These are phyloP conservation scores for Symphodus melops DNA, from an alignment of 2,113 vertebrate species.

Conservation along the genomic window DNA sequence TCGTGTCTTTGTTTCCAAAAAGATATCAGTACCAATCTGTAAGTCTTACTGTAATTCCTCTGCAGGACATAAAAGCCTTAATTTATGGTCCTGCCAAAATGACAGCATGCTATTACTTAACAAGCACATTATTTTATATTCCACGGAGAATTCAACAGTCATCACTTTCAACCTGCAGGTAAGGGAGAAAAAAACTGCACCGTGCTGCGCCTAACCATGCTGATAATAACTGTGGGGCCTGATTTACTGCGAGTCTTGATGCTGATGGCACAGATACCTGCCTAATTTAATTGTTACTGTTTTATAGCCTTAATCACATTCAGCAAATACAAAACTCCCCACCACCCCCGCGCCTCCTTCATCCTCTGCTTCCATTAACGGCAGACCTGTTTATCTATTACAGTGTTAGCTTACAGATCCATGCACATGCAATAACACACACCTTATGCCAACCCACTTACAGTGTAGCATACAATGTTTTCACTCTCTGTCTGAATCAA, in stretches of 20 bases:
- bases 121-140: constrained; percentile 42
- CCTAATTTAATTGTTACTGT: constrained; percentile 69
- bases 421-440: neutral
- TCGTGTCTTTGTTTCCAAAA: neutral
- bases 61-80: constrained; percentile 3
- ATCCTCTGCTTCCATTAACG: constrained; percentile 50
- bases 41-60: neutral
- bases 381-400: constrained; percentile 53
- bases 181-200: constrained; percentile 22
- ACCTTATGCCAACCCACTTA: constrained; percentile 3
- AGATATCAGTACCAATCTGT: neutral
- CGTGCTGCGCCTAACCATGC: constrained; percentile 64
- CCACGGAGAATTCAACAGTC: constrained; percentile 38
- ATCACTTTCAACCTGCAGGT: constrained; percentile 51
- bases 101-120: constrained; percentile 15
- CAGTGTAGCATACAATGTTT: constrained; percentile 11
- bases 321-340: constrained; percentile 56
- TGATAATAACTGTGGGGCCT: constrained; percentile 62
- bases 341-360: constrained; percentile 28
- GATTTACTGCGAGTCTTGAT: constrained; percentile 60
- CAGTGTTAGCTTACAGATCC: constrained; percentile 33
- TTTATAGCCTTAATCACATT: constrained; percentile 71
- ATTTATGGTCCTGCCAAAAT: constrained; percentile 20
- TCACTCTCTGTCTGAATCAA: constrained; percentile 60
- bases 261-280: constrained; percentile 65